Percentiles rank a stretch among this genome's conserved stretches.
These are phyloP conservation scores for Drosophila subobscura DNA, from an alignment of 1,140 invertebrate genomes.

Conservation along the genomic window DNA sequence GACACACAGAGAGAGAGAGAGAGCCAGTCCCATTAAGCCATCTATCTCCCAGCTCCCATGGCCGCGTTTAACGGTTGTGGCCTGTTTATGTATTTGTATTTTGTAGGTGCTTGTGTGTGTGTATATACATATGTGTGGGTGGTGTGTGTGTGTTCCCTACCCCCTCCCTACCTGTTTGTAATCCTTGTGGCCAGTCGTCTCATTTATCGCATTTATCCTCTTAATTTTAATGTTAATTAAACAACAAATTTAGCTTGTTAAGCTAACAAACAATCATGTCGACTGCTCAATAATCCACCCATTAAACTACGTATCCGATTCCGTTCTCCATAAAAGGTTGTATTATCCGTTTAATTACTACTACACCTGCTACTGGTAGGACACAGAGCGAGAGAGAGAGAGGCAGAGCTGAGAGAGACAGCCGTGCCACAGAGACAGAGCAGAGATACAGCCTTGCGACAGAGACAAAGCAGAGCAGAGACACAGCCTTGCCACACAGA, in stretches of 20 bases:
- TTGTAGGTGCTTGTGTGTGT: constrained; percentile 15
- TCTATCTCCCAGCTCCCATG: neutral
- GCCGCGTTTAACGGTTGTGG: neutral
- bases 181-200: constrained; percentile 34
- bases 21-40: no score
- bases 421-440: constrained; percentile 13
- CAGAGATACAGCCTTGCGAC: constrained; percentile 3
- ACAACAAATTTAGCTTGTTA: constrained; percentile 21
- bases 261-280: constrained; percentile 30
- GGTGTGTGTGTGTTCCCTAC: constrained; percentile 15
- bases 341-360: constrained; percentile 84
- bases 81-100: no score
- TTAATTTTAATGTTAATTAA: no score
- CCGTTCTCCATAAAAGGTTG: constrained; percentile 78
- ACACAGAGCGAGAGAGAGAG: constrained; percentile 4
- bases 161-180: constrained; percentile 27
- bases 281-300: constrained; percentile 54
- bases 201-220: constrained; percentile 20
- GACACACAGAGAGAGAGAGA: no score
- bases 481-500: no score
- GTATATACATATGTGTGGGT: constrained; percentile 23
- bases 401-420: constrained; percentile 7
- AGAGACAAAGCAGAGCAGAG: neutral
- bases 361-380: constrained; percentile 81
- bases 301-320: constrained; percentile 3